Evolutionary conservation across 2,888 invertebrate genomes (phyloP), one percentile per base, ranked within the genome.

Genomic region (Cataglyphis cursor): DNA sequence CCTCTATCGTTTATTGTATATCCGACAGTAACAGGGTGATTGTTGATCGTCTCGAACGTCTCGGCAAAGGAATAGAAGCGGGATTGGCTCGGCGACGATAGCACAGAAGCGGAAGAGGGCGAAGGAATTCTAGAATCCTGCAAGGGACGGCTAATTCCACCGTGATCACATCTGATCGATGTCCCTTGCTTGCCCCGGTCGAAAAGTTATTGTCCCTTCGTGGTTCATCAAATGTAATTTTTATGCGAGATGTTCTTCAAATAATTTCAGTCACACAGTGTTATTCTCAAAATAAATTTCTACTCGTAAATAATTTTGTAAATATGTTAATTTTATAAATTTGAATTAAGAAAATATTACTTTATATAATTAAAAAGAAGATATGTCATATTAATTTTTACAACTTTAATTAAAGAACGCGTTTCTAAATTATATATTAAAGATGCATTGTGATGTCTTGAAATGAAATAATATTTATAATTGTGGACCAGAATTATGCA

Each of bases 71-170:
- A 88, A 90, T 82, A 86, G 84, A 72, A 86, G 75, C 72, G 80
- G 72, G 85, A 85, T 75, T 83, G 73, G 85, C 82, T 76, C 65
- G 68, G 81, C 68, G 82, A 81, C 73, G 66, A 78, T 72, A 78
- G 73, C 64, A 65, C 76, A 44, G 75, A 68, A 54, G 82, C 38
- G 82, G 87, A 85, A 85, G 87, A 85, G 89, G 87, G 57, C 74
- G 88, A 91, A 93, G 91, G 90, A 91, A 90, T 87, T 86, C 90
- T 76, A 48, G 91, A 91, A 90, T 92, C 90, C 94, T 94, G 94
- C 93, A 91, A 93, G 93, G 94, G 94, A 94, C 94, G 93, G 93
- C 93, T 94, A 94, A 94, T 94, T 94, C 93, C 93, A 93, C 92
- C 91, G 93, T 93, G 93, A 94, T 94, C 93, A 92, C 91, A 93